phyloP scores from a whole-genome alignment of 1,140 invertebrate genomes.

The Lepidurus arcticus region DNA sequence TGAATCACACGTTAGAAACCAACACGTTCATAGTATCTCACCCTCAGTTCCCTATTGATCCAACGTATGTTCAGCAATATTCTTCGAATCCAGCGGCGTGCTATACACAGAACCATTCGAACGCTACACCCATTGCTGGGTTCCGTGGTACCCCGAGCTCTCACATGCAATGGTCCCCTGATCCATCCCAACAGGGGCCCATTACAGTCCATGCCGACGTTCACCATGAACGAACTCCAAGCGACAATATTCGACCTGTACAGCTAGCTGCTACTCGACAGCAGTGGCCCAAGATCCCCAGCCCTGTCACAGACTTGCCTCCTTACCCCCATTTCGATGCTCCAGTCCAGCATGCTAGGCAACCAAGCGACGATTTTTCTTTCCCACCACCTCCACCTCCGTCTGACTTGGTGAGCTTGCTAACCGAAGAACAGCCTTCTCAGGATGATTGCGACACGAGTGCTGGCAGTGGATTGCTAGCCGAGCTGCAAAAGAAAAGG shows the following conservation, averaged over 20 bases:
- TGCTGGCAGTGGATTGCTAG: conserved; percentile 54
- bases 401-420: conserved; percentile 51
- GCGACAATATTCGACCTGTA: conserved; percentile 11
- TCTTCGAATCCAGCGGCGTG: not conserved
- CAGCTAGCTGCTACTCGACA: not conserved
- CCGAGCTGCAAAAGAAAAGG: conserved; percentile 68
- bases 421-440: not conserved
- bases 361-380: conserved; percentile 66
- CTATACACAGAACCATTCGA: not conserved
- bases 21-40: not conserved
- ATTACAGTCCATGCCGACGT: conserved; percentile 40
- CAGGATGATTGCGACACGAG: not conserved
- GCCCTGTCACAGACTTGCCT: conserved; percentile 42
- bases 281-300: conserved; percentile 25
- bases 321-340: conserved; percentile 70
- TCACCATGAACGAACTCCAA: conserved; percentile 37
- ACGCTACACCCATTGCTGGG: not conserved
- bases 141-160: not conserved
- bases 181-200: conserved; percentile 34
- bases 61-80: not conserved
- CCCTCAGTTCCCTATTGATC: not conserved
- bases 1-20: not conserved
- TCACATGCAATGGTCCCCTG: not conserved
- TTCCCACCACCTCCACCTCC: conserved; percentile 79
- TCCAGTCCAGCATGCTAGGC: conserved; percentile 69